Percentiles rank a stretch among this genome's conserved stretches.
Conservation (phyloP, 2,113 vertebrate species). For the Eulemur rufifrons region DNA sequence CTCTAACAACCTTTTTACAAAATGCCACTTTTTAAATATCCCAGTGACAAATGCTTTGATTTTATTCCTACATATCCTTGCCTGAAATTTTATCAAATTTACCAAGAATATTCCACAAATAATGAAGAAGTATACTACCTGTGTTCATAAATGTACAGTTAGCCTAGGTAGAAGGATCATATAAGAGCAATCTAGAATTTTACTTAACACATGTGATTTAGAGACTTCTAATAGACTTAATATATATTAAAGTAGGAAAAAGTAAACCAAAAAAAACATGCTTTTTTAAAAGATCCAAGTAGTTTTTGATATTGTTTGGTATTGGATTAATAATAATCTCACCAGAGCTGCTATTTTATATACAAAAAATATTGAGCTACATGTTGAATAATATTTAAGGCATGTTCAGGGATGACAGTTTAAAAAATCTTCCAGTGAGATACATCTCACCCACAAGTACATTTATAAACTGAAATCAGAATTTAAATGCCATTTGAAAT, state of each 20-base stretch:
- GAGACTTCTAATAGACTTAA: conserved; percentile 56
- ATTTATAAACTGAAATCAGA: conserved; percentile 27
- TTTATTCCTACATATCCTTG: background rate
- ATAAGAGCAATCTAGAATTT: conserved; percentile 40
- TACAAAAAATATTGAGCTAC: conserved; percentile 55
- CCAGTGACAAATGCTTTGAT: background rate
- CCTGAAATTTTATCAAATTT: conserved; percentile 63
- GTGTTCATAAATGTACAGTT: conserved; percentile 68
- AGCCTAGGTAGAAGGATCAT: conserved; percentile 53
- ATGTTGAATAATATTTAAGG: conserved; percentile 69
- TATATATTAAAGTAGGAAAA: conserved; percentile 55
- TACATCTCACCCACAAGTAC: conserved; percentile 46
- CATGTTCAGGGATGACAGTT: background rate
- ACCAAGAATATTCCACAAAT: conserved; percentile 47
- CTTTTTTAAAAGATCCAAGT: conserved; percentile 66
- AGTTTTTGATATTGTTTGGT: conserved; percentile 58
- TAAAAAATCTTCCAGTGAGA: conserved; percentile 20
- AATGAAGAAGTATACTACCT: conserved; percentile 48
- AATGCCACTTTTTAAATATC: background rate
- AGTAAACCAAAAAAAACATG: background rate
- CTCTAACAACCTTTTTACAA: background rate
- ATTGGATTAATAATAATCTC: conserved; percentile 69
- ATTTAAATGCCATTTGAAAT: conserved; percentile 74
- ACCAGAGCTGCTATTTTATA: conserved; percentile 70
- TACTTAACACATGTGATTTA: conserved; percentile 41